Evolutionary conservation across 1,140 invertebrate genomes (phyloP), one percentile per base, ranked within the genome.

Genomic region (Aphis gossypii): DNA sequence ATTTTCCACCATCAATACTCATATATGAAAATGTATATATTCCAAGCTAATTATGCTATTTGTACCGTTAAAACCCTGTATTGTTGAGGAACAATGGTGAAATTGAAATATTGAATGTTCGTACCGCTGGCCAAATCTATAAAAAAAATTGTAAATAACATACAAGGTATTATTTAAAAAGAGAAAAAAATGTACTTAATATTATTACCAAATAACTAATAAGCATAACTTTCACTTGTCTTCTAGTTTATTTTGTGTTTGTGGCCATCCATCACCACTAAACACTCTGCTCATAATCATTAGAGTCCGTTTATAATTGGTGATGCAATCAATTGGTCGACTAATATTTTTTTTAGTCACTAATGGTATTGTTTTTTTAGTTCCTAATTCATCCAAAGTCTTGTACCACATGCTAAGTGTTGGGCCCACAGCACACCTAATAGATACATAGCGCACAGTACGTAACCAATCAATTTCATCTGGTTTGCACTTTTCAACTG

Each of bases 11-110:
- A 14, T 82, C 92, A n/a, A 93, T 82, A 21, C 92, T 93, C 82
- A 93, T 86, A 41, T 97, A 97, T 25, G 97, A 97, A 97, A 88
- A 98, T 94, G 95, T 98, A 98, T 86, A 96, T 97, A 95, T 99
- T 99, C 98, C 98, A 99, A 94, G 97, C 95, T 6, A 99, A 94
- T 60, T 98, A 97, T 88, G 98, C 96, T 30, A 95, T 95, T 95
- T 98, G 98, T 23, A 97, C 97, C 94, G 98, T 95, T 83, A 98
- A 95, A 82, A 98, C 97, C 96, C 98, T 97, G 95, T 98, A 97
- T 51, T 97, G 96, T 18, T 98, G 95, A 51, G 98, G 98, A 87
- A 98, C 96, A 94, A 98, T 96, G 92, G 97, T 97, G 95, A 99
- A 99, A 95, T 99, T 99, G 35, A 35, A 35, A 35, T 35, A 35